Percentiles rank a stretch among this genome's conserved stretches.
These are phyloP conservation scores for Oncorhynchus keta DNA, from an alignment of 2,113 vertebrate genomes.

Conservation along the genomic window DNA sequence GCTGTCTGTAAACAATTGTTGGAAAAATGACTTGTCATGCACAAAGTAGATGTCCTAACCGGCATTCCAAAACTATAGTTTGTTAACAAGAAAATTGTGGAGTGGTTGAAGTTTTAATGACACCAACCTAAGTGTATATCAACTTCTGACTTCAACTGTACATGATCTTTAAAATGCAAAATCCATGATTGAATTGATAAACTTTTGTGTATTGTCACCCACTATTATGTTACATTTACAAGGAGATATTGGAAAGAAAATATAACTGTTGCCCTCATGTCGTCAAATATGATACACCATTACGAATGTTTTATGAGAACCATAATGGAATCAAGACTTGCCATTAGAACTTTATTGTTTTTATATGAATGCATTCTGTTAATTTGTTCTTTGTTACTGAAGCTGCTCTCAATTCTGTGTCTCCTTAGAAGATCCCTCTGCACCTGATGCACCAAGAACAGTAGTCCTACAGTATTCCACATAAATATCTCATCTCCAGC, in stretches of 20 bases:
- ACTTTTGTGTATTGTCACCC: background rate
- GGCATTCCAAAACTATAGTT: too few species aligned
- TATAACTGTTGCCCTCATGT: background rate
- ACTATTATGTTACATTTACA: background rate
- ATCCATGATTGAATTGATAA: background rate
- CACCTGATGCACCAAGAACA: background rate
- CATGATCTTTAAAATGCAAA: too few species aligned
- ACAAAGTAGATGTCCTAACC: too few species aligned
- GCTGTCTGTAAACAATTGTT: too few species aligned
- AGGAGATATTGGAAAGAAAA: background rate
- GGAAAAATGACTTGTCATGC: too few species aligned
- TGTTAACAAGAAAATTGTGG: too few species aligned
- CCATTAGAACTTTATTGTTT: too few species aligned
- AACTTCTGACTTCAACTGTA: too few species aligned
- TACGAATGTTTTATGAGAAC: background rate
- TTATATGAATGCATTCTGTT: background rate
- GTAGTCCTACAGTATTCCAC: background rate
- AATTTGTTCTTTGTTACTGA: slow-evolving; percentile 1
- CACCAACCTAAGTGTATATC: too few species aligned
- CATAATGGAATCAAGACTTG: too few species aligned
- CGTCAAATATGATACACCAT: background rate
- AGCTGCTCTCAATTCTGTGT: background rate
- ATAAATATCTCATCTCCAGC: background rate
- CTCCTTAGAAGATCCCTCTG: slow-evolving; percentile 1
- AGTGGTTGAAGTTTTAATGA: too few species aligned